Conservation (phyloP, 2,888 invertebrate species). For the Lacanobia wlatinum region DNA sequence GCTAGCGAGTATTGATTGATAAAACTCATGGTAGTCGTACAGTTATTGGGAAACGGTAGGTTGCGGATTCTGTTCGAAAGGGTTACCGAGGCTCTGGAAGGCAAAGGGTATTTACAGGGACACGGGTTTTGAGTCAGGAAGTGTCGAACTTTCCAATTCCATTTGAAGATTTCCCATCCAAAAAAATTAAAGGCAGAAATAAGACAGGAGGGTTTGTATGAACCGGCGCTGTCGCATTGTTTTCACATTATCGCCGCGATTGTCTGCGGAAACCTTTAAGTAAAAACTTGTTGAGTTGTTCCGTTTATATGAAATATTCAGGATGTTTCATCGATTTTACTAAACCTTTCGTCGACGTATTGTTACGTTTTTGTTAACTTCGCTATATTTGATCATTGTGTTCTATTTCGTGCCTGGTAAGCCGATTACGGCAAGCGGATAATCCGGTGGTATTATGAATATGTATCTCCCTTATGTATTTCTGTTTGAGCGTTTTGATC, state of each 20-base stretch:
- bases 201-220: too few relatives aligned
- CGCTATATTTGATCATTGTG: constrained; percentile 38
- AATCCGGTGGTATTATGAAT: constrained; percentile 32
- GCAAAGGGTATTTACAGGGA: too few relatives aligned
- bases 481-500: constrained; percentile 7
- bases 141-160: too few relatives aligned
- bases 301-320: constrained; percentile 43
- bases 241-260: neutral
- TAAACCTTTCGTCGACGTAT: constrained; percentile 28
- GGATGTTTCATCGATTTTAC: constrained; percentile 35
- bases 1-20: too few relatives aligned
- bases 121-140: too few relatives aligned
- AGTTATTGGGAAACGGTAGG: too few relatives aligned
- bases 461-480: constrained; percentile 17
- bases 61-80: too few relatives aligned
- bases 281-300: constrained; percentile 44
- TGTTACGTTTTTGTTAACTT: constrained; percentile 32
- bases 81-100: too few relatives aligned
- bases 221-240: neutral
- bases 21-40: too few relatives aligned
- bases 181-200: too few relatives aligned
- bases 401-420: constrained; percentile 50
- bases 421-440: constrained; percentile 46
- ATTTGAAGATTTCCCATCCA: too few relatives aligned
- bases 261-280: neutral